Conservation (phyloP, 2,888 invertebrate genomes). For the Morinoia aosen region DNA sequence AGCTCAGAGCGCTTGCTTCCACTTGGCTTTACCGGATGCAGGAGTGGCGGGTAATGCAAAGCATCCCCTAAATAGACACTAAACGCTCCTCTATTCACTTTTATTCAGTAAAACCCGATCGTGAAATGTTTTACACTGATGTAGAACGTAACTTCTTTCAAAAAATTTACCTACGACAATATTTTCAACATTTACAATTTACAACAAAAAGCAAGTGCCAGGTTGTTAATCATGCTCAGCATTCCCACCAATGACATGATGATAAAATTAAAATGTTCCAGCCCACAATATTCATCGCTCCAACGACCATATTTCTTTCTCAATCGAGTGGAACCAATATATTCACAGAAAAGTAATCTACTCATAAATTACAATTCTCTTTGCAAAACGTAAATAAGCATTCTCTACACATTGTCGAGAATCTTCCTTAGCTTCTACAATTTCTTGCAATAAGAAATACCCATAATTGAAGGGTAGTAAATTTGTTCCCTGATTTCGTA, state of each 20-base stretch:
- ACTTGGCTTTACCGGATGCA: slow-evolving; percentile 12
- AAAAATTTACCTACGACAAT: neutral
- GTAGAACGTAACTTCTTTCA: neutral
- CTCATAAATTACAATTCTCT: neutral
- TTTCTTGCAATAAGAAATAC: neutral
- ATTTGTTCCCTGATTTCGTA: neutral
- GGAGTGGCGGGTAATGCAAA: neutral
- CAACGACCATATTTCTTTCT: neutral
- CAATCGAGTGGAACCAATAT: neutral
- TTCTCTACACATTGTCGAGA: neutral
- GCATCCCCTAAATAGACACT: neutral
- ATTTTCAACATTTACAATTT: neutral
- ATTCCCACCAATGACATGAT: neutral
- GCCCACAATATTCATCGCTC: neutral
- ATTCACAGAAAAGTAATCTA: neutral
- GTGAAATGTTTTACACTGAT: neutral
- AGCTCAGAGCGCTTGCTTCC: neutral
- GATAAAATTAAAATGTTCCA: neutral
- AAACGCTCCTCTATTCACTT: neutral
- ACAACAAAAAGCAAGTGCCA: neutral
- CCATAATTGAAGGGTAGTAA: neutral
- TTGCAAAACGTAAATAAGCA: neutral
- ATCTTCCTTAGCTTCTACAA: neutral
- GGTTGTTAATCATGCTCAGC: neutral
- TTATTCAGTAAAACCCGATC: neutral